Conservation (phyloP, 2,797 vertebrate genomes). For the Rhinatrema bivittatum region DNA sequence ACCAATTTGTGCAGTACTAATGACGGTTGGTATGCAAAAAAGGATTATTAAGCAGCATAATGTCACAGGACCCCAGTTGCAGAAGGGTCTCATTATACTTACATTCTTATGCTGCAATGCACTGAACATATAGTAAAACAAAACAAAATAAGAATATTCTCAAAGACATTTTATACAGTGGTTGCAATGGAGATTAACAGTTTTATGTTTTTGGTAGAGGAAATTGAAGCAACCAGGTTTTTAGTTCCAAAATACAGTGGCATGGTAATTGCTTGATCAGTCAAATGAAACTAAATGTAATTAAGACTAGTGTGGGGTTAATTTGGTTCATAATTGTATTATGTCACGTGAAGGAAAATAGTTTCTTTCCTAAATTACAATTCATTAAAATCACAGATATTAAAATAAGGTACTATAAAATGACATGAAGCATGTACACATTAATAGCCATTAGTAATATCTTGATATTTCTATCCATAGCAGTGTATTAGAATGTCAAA, state of each 20-base stretch:
- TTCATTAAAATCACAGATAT: constrained; percentile 96
- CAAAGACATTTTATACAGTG: constrained; percentile 41
- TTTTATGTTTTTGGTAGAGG: constrained; percentile 53
- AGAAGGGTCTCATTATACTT: constrained; percentile 45
- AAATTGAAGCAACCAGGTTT: constrained; percentile 59
- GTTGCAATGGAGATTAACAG: constrained; percentile 47
- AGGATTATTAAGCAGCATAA: constrained; percentile 47
- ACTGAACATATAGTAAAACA: constrained; percentile 29
- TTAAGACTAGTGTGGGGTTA: constrained; percentile 96
- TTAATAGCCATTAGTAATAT: constrained; percentile 78
- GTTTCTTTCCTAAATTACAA: constrained; percentile 95
- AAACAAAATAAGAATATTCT: constrained; percentile 19
- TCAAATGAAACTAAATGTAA: constrained; percentile 97
- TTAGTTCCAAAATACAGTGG: constrained; percentile 71
- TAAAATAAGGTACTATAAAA: constrained; percentile 88
- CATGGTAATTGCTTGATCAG: constrained; percentile 81
- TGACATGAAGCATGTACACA: constrained; percentile 92
- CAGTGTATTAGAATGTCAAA: constrained; percentile 69
- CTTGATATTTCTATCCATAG: constrained; percentile 75
- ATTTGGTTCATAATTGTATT: constrained; percentile 97
- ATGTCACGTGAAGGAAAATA: constrained; percentile 91
- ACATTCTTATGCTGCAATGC: constrained; percentile 36
- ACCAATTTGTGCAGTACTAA: constrained; percentile 41
- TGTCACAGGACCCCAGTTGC: constrained; percentile 45
- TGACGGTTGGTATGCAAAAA: constrained; percentile 43